Conservation (phyloP, 2,888 invertebrate species). For the Melikaiella ostensackeni region DNA sequence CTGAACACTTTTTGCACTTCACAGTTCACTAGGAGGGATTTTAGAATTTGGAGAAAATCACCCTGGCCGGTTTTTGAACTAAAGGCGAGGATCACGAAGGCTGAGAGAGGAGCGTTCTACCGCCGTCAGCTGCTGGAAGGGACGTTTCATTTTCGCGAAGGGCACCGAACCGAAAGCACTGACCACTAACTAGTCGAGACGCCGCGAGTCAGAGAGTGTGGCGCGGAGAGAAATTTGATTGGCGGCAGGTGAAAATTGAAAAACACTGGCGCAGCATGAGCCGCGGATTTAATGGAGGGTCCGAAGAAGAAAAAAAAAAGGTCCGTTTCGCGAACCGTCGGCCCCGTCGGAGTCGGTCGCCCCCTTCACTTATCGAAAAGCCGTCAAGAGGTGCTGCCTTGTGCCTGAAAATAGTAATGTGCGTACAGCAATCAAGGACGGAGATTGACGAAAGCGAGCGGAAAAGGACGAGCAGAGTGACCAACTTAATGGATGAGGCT, state of each 20-base stretch:
- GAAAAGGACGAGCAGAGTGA: neutral
- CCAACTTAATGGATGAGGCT: neutral
- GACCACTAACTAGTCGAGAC: conserved; percentile 10
- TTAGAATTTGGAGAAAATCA: neutral
- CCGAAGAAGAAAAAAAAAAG: conserved; percentile 4
- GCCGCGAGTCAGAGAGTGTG: conserved; percentile 1
- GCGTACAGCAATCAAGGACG: neutral
- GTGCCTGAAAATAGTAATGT: conserved; percentile 39
- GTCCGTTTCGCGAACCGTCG: conserved; percentile 42
- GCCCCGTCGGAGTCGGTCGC: conserved; percentile 43
- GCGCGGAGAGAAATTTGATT: neutral
- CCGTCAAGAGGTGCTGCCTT: conserved; percentile 49
- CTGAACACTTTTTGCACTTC: conserved; percentile 12
- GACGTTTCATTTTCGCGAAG: conserved; percentile 13
- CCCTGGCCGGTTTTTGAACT: conserved; percentile 1
- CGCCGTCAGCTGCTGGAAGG: conserved; percentile 15
- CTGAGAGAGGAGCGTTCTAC: neutral
- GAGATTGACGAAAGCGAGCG: conserved; percentile 1
- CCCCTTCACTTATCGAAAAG: conserved; percentile 50
- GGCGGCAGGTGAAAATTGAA: neutral
- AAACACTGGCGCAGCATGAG: conserved; percentile 1
- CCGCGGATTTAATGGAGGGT: neutral
- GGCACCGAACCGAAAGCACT: neutral
- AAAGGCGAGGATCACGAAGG: conserved; percentile 20
- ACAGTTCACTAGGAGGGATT: neutral